A percentile compares a stretch with the other conserved stretches of the same genome.
These are phyloP conservation scores for Centropristis striata DNA, from an alignment of 2,113 vertebrate species.

Conservation along the genomic window DNA sequence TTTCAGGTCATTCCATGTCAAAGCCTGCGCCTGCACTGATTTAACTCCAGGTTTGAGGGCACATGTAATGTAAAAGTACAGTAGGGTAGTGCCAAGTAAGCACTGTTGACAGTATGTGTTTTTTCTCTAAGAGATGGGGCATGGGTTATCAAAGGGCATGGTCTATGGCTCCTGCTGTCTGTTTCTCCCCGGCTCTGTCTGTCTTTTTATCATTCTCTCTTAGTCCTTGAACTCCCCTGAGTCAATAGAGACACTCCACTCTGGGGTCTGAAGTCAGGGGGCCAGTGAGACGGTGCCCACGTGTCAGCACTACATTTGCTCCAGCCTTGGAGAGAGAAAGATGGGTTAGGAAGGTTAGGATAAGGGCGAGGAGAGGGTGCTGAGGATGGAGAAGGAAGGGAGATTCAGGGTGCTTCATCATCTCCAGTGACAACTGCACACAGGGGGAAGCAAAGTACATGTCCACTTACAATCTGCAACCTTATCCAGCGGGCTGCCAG, in stretches of 20 bases:
- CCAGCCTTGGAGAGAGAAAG: slow-evolving; percentile 40
- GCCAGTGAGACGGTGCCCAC: slow-evolving; percentile 29
- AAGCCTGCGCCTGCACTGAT: slow-evolving; percentile 40
- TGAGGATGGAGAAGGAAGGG: slow-evolving; percentile 58
- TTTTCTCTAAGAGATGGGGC: slow-evolving; percentile 32
- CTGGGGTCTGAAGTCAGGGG: slow-evolving; percentile 57
- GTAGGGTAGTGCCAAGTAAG: slow-evolving; percentile 31
- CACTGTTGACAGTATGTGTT: slow-evolving; percentile 27
- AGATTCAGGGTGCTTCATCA: slow-evolving; percentile 82
- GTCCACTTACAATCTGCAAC: slow-evolving; percentile 80
- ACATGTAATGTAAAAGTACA: slow-evolving; percentile 23
- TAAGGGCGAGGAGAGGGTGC: slow-evolving; percentile 62
- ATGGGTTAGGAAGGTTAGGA: slow-evolving; percentile 66
- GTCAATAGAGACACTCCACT: slow-evolving; percentile 63
- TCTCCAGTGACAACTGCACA: slow-evolving; percentile 78
- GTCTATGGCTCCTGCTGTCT: slow-evolving; percentile 21
- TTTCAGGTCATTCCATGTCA: slow-evolving; percentile 72
- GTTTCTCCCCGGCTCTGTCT: background rate
- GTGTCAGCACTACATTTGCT: slow-evolving; percentile 53
- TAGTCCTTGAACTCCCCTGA: slow-evolving; percentile 66
- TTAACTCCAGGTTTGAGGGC: slow-evolving; percentile 35
- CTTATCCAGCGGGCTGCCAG: slow-evolving; percentile 78
- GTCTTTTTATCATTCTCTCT: slow-evolving; percentile 47
- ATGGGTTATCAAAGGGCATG: slow-evolving; percentile 45
- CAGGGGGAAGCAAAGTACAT: slow-evolving; percentile 70